A percentile compares a stretch with the other conserved stretches of the same genome.
phyloP scores from a whole-genome alignment of 2,888 invertebrate genomes.

The Agriotes lineatus region DNA sequence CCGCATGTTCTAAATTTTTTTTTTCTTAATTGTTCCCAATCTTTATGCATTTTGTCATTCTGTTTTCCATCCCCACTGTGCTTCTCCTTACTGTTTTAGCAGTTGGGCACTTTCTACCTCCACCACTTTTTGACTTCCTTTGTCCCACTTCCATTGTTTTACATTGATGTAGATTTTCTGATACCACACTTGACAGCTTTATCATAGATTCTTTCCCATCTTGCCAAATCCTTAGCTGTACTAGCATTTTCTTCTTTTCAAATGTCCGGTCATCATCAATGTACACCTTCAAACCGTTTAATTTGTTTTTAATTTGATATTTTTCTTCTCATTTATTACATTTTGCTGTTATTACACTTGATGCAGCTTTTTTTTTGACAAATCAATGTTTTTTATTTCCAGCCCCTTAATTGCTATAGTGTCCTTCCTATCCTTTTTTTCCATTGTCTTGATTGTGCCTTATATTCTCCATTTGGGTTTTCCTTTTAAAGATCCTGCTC shows the following conservation, averaged over 20 bases:
- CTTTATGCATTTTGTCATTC: no score
- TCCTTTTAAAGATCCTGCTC: neutral
- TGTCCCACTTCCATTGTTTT: neutral
- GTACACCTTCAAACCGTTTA: no score
- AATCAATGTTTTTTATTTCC: neutral
- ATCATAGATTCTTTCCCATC: no score
- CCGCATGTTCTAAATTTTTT: neutral
- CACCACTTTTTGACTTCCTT: neutral
- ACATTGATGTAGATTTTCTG: no score
- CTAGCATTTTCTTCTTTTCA: no score
- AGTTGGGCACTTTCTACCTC: neutral
- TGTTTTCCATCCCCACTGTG: no score
- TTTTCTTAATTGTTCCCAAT: neutral
- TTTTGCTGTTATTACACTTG: neutral
- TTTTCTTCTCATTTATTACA: neutral
- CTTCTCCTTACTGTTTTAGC: neutral
- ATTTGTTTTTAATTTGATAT: neutral
- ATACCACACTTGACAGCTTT: no score
- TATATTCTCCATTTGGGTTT: neutral
- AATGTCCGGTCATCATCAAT: neutral
- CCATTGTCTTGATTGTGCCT: neutral
- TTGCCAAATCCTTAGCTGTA: no score
- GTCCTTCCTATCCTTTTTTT: neutral
- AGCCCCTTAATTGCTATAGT: neutral
- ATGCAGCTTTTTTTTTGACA: constrained; percentile 3